Evolutionary conservation across 2,113 vertebrate species (phyloP).

Genomic region (Ancistrus triradiatus): DNA sequence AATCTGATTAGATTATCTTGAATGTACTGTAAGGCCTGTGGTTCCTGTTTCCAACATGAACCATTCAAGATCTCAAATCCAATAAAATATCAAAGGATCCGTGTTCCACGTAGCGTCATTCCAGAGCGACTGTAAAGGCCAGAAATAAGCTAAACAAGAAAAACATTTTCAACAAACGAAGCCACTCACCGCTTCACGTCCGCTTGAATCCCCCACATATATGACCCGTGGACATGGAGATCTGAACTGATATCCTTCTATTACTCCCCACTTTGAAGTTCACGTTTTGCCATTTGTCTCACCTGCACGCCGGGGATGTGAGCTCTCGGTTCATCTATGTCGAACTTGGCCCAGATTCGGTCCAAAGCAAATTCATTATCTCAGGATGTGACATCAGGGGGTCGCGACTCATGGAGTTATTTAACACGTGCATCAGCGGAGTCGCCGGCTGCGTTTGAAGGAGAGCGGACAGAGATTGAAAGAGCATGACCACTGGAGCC

Average conservation of each 20-base stretch:
- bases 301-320: constrained; percentile 14
- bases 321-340: constrained; percentile 39
- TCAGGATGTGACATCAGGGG: constrained; percentile 61
- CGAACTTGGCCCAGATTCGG: constrained; percentile 52
- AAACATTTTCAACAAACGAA: constrained; percentile 13
- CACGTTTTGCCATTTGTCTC: constrained; percentile 28
- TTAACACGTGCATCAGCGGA: constrained; percentile 53
- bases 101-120: background rate
- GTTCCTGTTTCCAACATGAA: constrained; percentile 18
- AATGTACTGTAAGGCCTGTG: constrained; percentile 16
- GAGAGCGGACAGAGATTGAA: constrained; percentile 55
- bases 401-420: constrained; percentile 52
- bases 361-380: constrained; percentile 59
- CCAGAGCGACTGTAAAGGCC: background rate
- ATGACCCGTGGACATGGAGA: constrained; percentile 27
- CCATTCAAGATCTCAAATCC: constrained; percentile 25
- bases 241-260: constrained; percentile 10
- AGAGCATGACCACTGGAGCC: constrained; percentile 52
- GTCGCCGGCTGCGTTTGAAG: constrained; percentile 56
- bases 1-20: constrained; percentile 18
- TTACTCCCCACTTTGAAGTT: constrained; percentile 28
- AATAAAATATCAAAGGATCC: constrained; percentile 25
- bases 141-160: background rate
- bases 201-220: background rate
- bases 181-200: background rate